Conservation (phyloP, 2,888 invertebrate species). For the Drosophila emarginata region DNA sequence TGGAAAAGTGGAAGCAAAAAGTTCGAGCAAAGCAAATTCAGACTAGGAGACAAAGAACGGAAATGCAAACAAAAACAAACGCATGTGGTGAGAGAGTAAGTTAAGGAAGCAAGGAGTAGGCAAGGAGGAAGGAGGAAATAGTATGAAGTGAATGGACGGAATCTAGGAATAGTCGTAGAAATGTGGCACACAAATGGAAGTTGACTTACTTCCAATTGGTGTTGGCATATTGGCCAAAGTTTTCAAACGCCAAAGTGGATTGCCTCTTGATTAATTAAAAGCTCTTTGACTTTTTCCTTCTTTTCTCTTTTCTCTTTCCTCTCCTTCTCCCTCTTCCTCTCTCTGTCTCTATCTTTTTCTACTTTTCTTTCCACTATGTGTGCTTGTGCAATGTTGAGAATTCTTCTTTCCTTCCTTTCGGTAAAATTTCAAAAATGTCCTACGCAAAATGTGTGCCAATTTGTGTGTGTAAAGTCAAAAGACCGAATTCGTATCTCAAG, state of each 20-base stretch:
- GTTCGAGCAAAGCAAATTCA: constrained; percentile 3
- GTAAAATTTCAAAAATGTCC: constrained; percentile 9
- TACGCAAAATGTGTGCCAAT: constrained; percentile 43
- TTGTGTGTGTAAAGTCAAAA: constrained; percentile 8
- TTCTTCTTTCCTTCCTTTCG: background rate
- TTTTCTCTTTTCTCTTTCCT: background rate
- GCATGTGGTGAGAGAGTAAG: background rate
- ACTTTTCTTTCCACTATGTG: background rate
- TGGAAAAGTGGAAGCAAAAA: constrained; percentile 9
- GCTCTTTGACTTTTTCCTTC: constrained; percentile 34
- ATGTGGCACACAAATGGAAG: constrained; percentile 10
- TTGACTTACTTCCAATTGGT: constrained; percentile 50
- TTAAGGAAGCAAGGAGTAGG: background rate
- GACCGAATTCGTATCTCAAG: background rate
- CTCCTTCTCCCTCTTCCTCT: background rate
- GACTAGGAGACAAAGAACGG: constrained; percentile 6
- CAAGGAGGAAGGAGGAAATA: background rate
- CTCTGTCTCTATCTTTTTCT: background rate
- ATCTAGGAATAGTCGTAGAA: background rate
- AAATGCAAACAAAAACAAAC: constrained; percentile 5
- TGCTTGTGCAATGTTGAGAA: background rate
- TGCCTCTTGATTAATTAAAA: constrained; percentile 74
- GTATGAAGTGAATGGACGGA: background rate
- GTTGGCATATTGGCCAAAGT: constrained; percentile 64
- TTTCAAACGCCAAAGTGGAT: constrained; percentile 66